Conservation (phyloP, 2,113 vertebrate genomes). For the Tichodroma muraria region DNA sequence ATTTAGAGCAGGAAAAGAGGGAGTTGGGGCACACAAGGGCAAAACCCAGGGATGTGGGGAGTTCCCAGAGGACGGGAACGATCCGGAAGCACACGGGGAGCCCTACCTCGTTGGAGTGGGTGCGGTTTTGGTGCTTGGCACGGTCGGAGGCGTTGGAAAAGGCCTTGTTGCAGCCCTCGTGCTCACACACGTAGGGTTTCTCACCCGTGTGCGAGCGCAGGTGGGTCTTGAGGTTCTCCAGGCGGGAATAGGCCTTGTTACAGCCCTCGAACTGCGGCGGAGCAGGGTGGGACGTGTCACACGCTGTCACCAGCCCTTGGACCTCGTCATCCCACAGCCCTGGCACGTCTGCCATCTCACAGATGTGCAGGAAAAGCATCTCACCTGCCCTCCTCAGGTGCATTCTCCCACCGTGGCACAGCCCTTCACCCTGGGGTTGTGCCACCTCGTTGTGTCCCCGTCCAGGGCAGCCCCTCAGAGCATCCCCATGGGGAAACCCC, state of each 20-base stretch:
- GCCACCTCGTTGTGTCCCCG: neutral
- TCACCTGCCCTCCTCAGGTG: neutral
- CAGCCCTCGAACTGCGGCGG: slow-evolving; percentile 90
- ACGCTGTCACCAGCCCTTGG: accelerated
- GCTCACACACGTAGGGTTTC: slow-evolving; percentile 95
- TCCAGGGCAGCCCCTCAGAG: neutral
- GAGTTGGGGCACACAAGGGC: accelerated
- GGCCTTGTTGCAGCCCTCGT: slow-evolving; percentile 95
- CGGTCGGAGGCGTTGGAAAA: slow-evolving; percentile 97
- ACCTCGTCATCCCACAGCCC: accelerated
- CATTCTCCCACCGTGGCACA: accelerated
- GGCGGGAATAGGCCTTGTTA: slow-evolving; percentile 95
- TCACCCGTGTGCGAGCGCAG: slow-evolving; percentile 94
- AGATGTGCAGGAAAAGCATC: too few species aligned
- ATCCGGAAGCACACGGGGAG: accelerated
- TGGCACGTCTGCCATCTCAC: accelerated
- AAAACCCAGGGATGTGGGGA: neutral
- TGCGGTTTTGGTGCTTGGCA: slow-evolving; percentile 96
- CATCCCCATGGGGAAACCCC: accelerated
- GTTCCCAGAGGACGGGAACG: accelerated
- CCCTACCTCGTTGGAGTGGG: slow-evolving; percentile 93
- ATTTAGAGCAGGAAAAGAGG: neutral
- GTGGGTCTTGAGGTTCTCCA: slow-evolving; percentile 97
- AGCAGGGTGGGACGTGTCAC: neutral
- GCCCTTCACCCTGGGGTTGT: neutral